Base-by-base conservation (phyloP, 2,797 vertebrate genomes). In the Antennarius maculatus region DNA sequence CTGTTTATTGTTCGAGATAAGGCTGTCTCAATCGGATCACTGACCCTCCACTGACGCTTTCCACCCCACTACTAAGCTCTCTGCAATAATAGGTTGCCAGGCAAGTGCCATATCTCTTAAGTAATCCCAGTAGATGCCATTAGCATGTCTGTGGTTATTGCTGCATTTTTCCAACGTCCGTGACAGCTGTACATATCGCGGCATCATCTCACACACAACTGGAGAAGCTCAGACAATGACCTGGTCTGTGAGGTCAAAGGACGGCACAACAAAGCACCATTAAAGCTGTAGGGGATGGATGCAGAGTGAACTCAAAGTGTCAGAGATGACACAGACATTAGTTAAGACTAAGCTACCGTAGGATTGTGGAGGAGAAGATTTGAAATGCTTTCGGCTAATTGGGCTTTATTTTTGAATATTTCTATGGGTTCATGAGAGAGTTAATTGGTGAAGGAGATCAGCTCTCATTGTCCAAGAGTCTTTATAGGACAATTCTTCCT, bases 111-210 rank as follows among this genome's bases (percentile, higher is more conserved):
- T 93, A 92, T 93, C 91, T 91, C 92, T 82, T 90, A 90, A 93
- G 92, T 94, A 94, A 95, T 95, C 92, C 92, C 93, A 89, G 91
- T 90, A 77, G 91, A 94, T 93, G 88, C 93, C 93, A 95, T 94
- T 95, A 94, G 92, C 92, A 92, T 91, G 90, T 94, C 92, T 79
- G 71, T 76, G 75, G 88, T 93, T 92, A 91, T 85, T 91, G 89
- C 88, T 80, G 80, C 74, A 74, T 74, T 88, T 89, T 89, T 89
- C 88, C 85, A 51, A 61, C 37, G 66, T 74, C 86, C 67, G 54
- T 89, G 90, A 87, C 89, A 91, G 82, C 83, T 76, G 83, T 63
- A 80, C 81, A 78, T 84, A 86, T 76, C 83, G 45, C 82, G 86
- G 75, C 83, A 80, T 82, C 83, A 83, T 88, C 88, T 88, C 88